A percentile compares a stretch with the other conserved stretches of the same genome.
Conservation (phyloP, 37 sponge, comb jelly and placozoan genomes). For the Geodia barretti region DNA sequence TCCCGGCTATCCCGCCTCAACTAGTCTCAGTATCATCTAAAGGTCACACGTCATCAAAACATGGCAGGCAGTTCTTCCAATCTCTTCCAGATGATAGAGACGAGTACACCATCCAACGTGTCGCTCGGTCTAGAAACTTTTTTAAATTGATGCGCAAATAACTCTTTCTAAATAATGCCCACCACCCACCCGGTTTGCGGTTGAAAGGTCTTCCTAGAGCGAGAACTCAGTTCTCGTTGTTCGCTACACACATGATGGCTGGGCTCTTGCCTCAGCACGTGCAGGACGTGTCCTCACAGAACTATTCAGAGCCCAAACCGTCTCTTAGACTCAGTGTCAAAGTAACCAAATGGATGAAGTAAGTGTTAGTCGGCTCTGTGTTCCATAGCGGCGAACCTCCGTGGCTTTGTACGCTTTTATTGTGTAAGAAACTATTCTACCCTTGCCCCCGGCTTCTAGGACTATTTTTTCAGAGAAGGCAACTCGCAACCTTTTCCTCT, state of each 20-base stretch:
- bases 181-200: neutral
- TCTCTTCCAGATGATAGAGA: no score
- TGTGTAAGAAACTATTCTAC: neutral
- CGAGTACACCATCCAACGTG: no score
- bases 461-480: slow-evolving; percentile 50
- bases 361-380: neutral
- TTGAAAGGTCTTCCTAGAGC: neutral
- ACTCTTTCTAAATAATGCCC: slow-evolving; percentile 3
- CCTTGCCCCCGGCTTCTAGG: slow-evolving; percentile 24
- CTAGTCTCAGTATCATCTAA: no score
- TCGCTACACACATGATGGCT: neutral
- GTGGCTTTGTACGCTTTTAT: neutral
- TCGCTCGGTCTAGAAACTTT: no score
- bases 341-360: slow-evolving; percentile 60
- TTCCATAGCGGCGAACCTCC: neutral
- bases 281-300: slow-evolving; percentile 39
- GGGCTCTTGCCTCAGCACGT: slow-evolving; percentile 60
- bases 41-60: no score
- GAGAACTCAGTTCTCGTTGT: neutral
- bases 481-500: slow-evolving; percentile 78
- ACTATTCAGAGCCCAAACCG: slow-evolving; percentile 48
- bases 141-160: neutral
- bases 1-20: no score
- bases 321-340: slow-evolving; percentile 18
- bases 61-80: no score